A percentile compares a stretch with the other conserved stretches of the same genome.
Evolutionary conservation across 1,140 invertebrate genomes (phyloP).

Genomic region (Carposina sasakii): DNA sequence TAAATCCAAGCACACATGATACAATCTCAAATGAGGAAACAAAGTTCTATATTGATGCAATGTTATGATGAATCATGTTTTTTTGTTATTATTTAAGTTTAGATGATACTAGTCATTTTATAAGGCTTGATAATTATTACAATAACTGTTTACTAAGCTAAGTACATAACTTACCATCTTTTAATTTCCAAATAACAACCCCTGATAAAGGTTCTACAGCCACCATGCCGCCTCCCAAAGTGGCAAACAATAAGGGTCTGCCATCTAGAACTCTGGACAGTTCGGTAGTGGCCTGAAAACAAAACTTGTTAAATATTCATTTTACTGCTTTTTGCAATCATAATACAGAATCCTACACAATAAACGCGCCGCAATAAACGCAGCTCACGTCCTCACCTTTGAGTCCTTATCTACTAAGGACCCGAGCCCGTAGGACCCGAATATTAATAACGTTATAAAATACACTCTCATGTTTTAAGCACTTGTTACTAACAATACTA

Average conservation of each 20-base stretch:
- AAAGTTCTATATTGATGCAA: too few species aligned
- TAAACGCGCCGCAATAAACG: constrained; percentile 25
- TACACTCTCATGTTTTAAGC: constrained; percentile 41
- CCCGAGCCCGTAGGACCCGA: constrained; percentile 39
- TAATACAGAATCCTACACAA: constrained; percentile 10
- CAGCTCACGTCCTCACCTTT: constrained; percentile 45
- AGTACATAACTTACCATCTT: constrained; percentile 84
- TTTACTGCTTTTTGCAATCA: constrained; percentile 28
- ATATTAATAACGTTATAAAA: constrained; percentile 40
- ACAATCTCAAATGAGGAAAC: too few species aligned
- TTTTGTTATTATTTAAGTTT: too few species aligned
- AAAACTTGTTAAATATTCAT: constrained; percentile 29
- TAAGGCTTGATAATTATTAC: too few species aligned
- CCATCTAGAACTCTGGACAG: constrained; percentile 79
- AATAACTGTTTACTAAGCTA: too few species aligned
- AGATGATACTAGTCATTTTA: too few species aligned
- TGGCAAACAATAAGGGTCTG: constrained; percentile 88
- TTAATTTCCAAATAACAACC: constrained; percentile 89
- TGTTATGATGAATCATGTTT: too few species aligned
- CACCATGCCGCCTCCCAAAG: constrained; percentile 90
- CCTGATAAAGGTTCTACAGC: constrained; percentile 89
- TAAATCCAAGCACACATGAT: too few species aligned
- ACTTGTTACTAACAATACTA: constrained; percentile 12
- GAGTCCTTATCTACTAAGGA: constrained; percentile 43
- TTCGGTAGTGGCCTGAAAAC: constrained; percentile 76